phyloP scores from a whole-genome alignment of 2,113 vertebrate genomes.

The Prolemur simus region DNA sequence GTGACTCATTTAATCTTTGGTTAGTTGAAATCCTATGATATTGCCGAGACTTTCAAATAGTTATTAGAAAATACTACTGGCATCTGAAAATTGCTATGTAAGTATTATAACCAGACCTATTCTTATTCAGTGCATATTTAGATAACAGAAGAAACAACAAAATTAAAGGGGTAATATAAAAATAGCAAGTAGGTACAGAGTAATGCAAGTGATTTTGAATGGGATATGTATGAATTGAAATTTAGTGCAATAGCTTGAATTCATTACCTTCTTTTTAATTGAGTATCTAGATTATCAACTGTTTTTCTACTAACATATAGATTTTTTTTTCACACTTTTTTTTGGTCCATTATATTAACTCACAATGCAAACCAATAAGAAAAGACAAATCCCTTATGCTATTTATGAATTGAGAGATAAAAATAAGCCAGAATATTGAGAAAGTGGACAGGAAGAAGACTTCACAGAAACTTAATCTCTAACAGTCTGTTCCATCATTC shows the following conservation, averaged over 20 bases:
- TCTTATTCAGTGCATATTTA: background rate
- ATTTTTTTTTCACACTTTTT: background rate
- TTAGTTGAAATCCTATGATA: background rate
- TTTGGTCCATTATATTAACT: background rate
- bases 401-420: background rate
- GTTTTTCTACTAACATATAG: background rate
- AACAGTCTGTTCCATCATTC: background rate
- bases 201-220: background rate
- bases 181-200: background rate
- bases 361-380: background rate
- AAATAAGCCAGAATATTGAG: background rate
- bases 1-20: background rate
- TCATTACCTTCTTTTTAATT: background rate
- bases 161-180: background rate
- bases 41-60: background rate
- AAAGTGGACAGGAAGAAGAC: background rate
- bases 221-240: background rate
- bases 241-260: background rate
- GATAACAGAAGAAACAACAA: background rate
- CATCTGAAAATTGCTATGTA: background rate
- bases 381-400: background rate
- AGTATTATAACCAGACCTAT: background rate
- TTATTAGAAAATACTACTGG: background rate
- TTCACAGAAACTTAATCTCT: background rate
- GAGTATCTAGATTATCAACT: background rate